phyloP scores from a whole-genome alignment of 2,113 vertebrate species.

The Caloenas nicobarica region DNA sequence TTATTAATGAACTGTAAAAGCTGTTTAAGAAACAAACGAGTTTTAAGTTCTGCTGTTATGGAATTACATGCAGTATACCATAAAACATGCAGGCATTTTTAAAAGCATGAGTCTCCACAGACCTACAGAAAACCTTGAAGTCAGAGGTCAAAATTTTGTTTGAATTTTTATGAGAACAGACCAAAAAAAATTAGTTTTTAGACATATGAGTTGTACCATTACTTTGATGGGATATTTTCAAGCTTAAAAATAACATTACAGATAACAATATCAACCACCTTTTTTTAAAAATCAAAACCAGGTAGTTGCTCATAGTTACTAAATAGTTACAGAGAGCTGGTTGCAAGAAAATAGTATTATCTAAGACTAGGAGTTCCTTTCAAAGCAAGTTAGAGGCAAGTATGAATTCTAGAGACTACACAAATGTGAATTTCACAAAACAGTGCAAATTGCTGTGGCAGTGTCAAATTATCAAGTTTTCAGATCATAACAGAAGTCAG shows the following conservation, averaged over 20 bases:
- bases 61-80: not conserved
- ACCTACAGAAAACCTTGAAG: not conserved
- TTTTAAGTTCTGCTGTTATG: not conserved
- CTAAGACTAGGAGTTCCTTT: not conserved
- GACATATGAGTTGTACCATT: not conserved
- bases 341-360: not conserved
- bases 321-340: not conserved
- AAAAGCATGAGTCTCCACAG: not conserved
- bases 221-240: not conserved
- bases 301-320: not conserved
- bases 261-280: not conserved
- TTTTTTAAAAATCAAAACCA: not conserved
- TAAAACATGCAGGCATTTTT: accelerated
- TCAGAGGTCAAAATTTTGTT: not conserved
- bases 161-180: not conserved
- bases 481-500: not conserved
- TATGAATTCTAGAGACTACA: not conserved
- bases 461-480: not conserved
- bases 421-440: not conserved
- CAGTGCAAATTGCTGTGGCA: not conserved
- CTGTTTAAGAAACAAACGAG: not conserved
- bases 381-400: not conserved
- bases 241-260: not conserved
- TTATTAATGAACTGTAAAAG: not conserved
- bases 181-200: not conserved